Evolutionary conservation across 2,888 invertebrate species (phyloP).

Genomic region (Mactromeris polynyma): DNA sequence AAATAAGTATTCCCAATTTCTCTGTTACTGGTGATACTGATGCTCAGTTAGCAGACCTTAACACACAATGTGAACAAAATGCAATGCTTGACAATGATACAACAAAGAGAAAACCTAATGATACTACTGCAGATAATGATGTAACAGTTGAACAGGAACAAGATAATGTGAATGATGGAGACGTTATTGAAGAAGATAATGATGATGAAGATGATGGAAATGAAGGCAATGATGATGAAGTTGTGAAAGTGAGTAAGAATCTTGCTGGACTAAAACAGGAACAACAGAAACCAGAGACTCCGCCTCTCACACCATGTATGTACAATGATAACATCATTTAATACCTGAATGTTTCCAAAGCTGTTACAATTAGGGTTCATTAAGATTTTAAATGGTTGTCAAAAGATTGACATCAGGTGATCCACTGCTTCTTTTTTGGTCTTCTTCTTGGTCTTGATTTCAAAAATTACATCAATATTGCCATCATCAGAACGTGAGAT

Average conservation of each 20-base stretch:
- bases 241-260: slow-evolving; percentile 23
- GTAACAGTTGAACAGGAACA: neutral
- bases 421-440: too few species aligned
- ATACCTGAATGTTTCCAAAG: too few species aligned
- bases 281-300: slow-evolving; percentile 41
- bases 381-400: too few species aligned
- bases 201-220: neutral
- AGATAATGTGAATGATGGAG: neutral
- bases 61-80: slow-evolving; percentile 39
- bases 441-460: too few species aligned
- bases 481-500: too few species aligned
- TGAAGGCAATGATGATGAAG: slow-evolving; percentile 24
- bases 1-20: slow-evolving; percentile 57
- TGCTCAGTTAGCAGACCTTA: slow-evolving; percentile 52
- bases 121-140: slow-evolving; percentile 9
- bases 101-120: neutral
- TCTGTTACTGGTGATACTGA: slow-evolving; percentile 63
- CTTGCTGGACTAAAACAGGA: neutral
- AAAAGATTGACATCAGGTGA: too few species aligned
- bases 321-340: slow-evolving; percentile 3
- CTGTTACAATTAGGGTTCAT: too few species aligned
- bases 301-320: slow-evolving; percentile 47
- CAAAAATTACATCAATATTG: too few species aligned
- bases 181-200: neutral
- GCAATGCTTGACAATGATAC: slow-evolving; percentile 7